Base-by-base conservation (phyloP, 1,140 invertebrate species). In the Zaprionus ghesquierei region DNA sequence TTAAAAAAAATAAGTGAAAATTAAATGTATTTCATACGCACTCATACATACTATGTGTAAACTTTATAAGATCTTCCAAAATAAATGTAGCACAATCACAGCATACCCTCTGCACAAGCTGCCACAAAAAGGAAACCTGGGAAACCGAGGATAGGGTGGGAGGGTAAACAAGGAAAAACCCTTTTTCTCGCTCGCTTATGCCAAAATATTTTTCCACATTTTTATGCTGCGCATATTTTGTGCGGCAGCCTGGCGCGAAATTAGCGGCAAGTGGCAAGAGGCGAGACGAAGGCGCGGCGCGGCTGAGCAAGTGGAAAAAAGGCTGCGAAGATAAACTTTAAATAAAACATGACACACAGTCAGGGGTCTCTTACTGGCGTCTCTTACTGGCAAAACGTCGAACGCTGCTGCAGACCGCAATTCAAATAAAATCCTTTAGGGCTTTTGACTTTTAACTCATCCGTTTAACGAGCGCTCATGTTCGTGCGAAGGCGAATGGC, bases 391-490 rank as follows among this genome's bases (percentile, higher is more conserved):
- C 53, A 80, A 73, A 41, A 78, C 74, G 84, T 89, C 84, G 84
- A 89, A 89, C 74, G 70, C 33, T 66, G 60, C 61, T 77, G 51
- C 74, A 89, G 82, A 89, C 84, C 84, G 84, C 84, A 89, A 89
- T 89, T 89, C 85, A 89, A 89, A 89, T 89, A 89, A 89, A 89
- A 89, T 89, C 84, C 84, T 89, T 89, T 89, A 89, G 84, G 85
- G 84, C 84, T 89, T 89, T 89, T 89, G 84, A 89, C 84, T 89
- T 89, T 89, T 89, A 89, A 89, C 84, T 89, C 84, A 89, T 89
- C 84, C 84, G 84, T 89, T 89, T 89, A 89, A 89, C 84, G 84
- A 89, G 84, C 80, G 79, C 74, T 84, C 85, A 77, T 84, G 85
- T 89, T 84, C 79, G 85, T 89, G 84, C 77, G 82, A 71, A 64